phyloP scores from a whole-genome alignment of 2,797 vertebrate genomes.

The Paratrypauchen microcephalus region DNA sequence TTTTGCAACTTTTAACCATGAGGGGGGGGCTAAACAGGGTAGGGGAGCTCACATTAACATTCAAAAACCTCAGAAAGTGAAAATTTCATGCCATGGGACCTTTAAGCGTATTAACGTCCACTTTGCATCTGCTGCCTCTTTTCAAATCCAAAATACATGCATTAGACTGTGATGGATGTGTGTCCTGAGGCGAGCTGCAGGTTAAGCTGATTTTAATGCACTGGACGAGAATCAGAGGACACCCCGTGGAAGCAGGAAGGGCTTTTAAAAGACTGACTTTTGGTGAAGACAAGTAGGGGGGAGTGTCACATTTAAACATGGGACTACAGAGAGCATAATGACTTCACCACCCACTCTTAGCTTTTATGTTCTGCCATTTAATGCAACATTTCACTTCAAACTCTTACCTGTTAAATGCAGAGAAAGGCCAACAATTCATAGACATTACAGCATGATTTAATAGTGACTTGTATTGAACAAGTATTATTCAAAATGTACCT shows the following conservation, averaged over 20 bases:
- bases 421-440: not conserved
- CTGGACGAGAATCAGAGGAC: conserved; percentile 34
- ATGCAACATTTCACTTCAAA: conserved; percentile 8
- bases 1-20: too few species aligned
- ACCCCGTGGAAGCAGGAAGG: conserved; percentile 13
- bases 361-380: conserved; percentile 3
- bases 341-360: conserved; percentile 11
- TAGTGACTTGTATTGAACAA: too few species aligned
- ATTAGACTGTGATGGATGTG: conserved; percentile 5
- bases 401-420: conserved; percentile 2
- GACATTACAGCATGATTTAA: not conserved
- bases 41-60: too few species aligned
- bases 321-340: conserved; percentile 11
- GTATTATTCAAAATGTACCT: too few species aligned
- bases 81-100: too few species aligned
- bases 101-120: not conserved
- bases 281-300: not conserved
- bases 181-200: conserved; percentile 12
- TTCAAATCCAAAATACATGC: not conserved
- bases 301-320: conserved; percentile 10
- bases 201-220: conserved; percentile 22
- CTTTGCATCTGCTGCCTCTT: not conserved
- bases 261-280: conserved; percentile 3
- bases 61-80: too few species aligned
- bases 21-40: too few species aligned